Evolutionary conservation across 2,797 vertebrate species (phyloP), one percentile per base, ranked within the genome.

Genomic region (Prionace glauca): DNA sequence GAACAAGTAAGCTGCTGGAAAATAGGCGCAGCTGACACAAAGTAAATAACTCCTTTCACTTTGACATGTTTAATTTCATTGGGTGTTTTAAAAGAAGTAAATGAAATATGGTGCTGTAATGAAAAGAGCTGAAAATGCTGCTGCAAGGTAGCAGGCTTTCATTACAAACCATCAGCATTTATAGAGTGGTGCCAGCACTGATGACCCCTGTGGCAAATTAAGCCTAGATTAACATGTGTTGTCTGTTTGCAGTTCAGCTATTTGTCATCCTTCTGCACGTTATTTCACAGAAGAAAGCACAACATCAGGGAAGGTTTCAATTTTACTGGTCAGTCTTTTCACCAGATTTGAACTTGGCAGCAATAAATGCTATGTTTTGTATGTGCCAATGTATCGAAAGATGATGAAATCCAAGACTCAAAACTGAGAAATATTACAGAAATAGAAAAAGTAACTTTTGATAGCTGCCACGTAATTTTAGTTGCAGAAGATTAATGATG

Each of bases 1-100:
- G 71, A 69, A 26, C 36, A 32, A 45, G 93, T 95, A 41, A n/a
- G 16, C 45, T 9, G 50, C 71, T 50, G 29, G 93, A 72, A 56
- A 77, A 92, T 65, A 74, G 93, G 32, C 77, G 26, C 45, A 26
- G 26, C 10, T 41, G 41, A 32, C 45, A 56, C 26, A 56, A 56
- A 74, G 5, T 60, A 71, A 77, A 77, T 74, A 56, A 95, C 8
- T 29, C 60, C 29, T 16, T 77, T 74, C 45, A 32, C 16, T 95
- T 94, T 74, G 93, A 95, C 26, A 29, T 77, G 3, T 65, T 56
- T 74, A 77, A 50, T 95, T 95, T 95, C n/a, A 95, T 72, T 45
- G 16, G 45, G 4, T 72, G 20, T 60, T 94, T 56, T 95, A 60
- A 95, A 56, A 77, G 71, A 72, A 95, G 26, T 24, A 77, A 95